Base-by-base conservation (phyloP, 2,113 vertebrate species). In the Osmerus mordax region DNA sequence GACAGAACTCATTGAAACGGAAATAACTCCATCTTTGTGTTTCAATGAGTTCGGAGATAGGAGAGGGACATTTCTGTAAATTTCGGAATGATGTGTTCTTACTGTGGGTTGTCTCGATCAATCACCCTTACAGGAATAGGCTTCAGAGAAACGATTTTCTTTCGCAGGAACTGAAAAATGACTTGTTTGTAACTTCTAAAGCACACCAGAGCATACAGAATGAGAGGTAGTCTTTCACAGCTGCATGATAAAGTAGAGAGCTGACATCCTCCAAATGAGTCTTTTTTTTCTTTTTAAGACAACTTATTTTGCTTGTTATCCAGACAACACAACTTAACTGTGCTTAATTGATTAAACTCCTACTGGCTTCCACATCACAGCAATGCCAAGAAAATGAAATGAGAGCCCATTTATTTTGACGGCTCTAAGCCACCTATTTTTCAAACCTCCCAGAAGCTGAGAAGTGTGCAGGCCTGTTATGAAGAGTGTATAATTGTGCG, bases 401-500 rank as follows among this genome's bases (percentile, higher is more conserved):
- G 19, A 25, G 59, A 61, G 15, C 21, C 32, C 76, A 47, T 41
- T 41, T 9, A 11, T 41, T 41, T 41, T 41, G 36, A 41, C 7
- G 36, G 36, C 36, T 41, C 36, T 41, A 41, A 41, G 36, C 36
- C 36, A 41, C 6, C 36, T 41, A 8, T 41, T 41, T 71, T 62
- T 62, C 25, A 84, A 79, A 72, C 76, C 76, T 74, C 78, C 60
- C 32, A 74, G n/a, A 18, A 51, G 77, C 65, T 75, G 78, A 73
- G 41, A 32, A 75, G 75, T 73, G 76, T 71, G n/a, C 51, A 56
- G 85, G 80, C 87, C 87, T 87, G 80, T 77, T 82, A 4, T 54
- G 77, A 77, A 86, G 84, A 87, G 87, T 84, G 81, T 73, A 84
- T 86, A 85, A 87, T 78, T 77, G 78, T 72, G 79, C 78, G 78